These are phyloP conservation scores for Sorex maritimensis DNA, from an alignment of 2,797 vertebrate species.

Conservation along the genomic window DNA sequence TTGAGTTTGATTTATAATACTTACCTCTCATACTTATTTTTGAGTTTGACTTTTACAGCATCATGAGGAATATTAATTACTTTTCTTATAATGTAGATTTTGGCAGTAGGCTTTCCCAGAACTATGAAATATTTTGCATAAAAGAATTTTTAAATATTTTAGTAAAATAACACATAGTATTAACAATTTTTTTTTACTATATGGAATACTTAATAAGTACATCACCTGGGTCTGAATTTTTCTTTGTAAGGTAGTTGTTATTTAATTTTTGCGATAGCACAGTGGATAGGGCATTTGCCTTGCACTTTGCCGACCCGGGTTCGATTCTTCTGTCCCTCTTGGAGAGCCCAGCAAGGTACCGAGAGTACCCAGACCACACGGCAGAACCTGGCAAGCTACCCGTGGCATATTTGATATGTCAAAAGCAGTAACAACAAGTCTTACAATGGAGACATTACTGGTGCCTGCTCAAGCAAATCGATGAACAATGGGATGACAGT, in stretches of 20 bases:
- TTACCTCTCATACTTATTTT: background rate
- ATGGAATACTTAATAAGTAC: background rate
- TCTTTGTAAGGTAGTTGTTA: background rate
- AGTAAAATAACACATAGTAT: background rate
- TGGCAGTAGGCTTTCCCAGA: background rate
- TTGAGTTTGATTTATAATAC: slow-evolving; percentile 21
- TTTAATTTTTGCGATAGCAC: background rate
- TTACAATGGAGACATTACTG: no score
- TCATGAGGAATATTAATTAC: background rate
- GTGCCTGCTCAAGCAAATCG: no score
- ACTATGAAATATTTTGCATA: background rate
- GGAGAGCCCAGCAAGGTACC: no score
- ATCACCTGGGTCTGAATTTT: background rate
- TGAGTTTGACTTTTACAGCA: background rate
- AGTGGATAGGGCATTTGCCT: no score
- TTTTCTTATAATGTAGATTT: background rate
- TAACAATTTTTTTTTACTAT: background rate
- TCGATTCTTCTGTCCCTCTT: no score
- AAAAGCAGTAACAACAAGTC: no score
- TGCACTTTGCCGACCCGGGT: no score
- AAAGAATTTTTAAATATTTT: background rate
- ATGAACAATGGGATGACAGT: no score
- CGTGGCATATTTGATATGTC: no score
- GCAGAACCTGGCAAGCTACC: no score
- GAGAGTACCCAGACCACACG: no score